Percentiles rank a stretch among this genome's conserved stretches.
These are phyloP conservation scores for Xenentodon cancila DNA, from an alignment of 2,797 vertebrate genomes.

Conservation along the genomic window DNA sequence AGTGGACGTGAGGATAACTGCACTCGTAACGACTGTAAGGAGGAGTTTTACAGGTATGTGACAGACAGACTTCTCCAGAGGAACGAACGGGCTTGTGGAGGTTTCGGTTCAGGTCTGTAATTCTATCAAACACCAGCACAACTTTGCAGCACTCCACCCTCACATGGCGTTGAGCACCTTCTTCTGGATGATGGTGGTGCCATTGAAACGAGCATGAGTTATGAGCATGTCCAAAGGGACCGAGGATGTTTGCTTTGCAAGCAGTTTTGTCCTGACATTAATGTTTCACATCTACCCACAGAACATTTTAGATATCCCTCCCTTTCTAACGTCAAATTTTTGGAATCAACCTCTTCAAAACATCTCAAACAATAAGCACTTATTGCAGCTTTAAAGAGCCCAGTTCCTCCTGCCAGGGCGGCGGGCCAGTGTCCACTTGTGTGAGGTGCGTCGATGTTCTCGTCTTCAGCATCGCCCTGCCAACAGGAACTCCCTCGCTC, in stretches of 20 bases:
- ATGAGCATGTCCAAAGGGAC: too few species aligned
- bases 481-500: conserved; percentile 80
- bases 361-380: conserved; percentile 53
- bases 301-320: conserved; percentile 16
- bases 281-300: conserved; percentile 2
- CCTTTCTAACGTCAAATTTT: conserved; percentile 27
- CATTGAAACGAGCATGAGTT: too few species aligned
- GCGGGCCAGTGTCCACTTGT: conserved; percentile 50
- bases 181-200: too few species aligned
- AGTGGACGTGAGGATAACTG: too few species aligned
- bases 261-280: background rate
- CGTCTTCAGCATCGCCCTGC: conserved; percentile 61
- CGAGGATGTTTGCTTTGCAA: conserved; percentile 7
- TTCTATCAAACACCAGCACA: too few species aligned
- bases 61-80: too few species aligned
- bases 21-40: too few species aligned
- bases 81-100: too few species aligned
- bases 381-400: conserved; percentile 47
- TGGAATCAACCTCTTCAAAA: conserved; percentile 34
- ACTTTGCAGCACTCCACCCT: too few species aligned
- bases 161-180: too few species aligned
- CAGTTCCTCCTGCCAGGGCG: conserved; percentile 53
- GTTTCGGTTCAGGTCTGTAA: too few species aligned
- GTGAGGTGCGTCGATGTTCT: conserved; percentile 42
- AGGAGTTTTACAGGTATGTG: too few species aligned